Conservation (phyloP, 1,140 invertebrate genomes). For the Latrodectus geometricus region DNA sequence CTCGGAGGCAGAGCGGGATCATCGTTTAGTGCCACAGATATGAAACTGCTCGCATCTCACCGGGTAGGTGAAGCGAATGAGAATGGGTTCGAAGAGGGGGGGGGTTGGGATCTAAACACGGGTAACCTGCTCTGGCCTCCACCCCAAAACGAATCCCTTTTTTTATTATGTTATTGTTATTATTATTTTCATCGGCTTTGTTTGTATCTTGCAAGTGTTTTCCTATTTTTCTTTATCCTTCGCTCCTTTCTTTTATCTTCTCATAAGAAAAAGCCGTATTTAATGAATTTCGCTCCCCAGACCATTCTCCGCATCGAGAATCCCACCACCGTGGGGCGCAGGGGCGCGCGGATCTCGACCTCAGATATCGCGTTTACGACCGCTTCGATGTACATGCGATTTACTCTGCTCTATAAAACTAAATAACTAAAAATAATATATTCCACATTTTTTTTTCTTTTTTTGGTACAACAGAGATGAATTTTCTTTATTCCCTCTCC, state of each 20-base stretch:
- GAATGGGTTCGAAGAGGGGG: neutral
- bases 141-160: neutral
- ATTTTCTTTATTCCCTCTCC: too few species aligned
- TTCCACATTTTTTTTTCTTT: too few species aligned
- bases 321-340: too few species aligned
- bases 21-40: slow-evolving; percentile 60
- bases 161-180: neutral
- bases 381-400: too few species aligned
- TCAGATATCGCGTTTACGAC: too few species aligned
- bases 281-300: slow-evolving; percentile 36
- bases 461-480: too few species aligned
- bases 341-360: too few species aligned
- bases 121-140: neutral
- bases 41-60: slow-evolving; percentile 50
- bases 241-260: neutral
- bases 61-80: slow-evolving; percentile 38
- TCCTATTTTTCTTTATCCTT: slow-evolving; percentile 6
- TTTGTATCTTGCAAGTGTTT: slow-evolving; percentile 46
- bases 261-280: slow-evolving; percentile 11
- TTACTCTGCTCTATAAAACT: too few species aligned
- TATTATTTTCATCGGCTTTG: slow-evolving; percentile 31
- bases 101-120: neutral
- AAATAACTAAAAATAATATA: too few species aligned
- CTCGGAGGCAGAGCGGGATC: slow-evolving; percentile 48
- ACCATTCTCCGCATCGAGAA: neutral